A percentile compares a stretch with the other conserved stretches of the same genome.
phyloP scores from a whole-genome alignment of 2,113 vertebrate species.

The Balaenoptera acutorostrata region DNA sequence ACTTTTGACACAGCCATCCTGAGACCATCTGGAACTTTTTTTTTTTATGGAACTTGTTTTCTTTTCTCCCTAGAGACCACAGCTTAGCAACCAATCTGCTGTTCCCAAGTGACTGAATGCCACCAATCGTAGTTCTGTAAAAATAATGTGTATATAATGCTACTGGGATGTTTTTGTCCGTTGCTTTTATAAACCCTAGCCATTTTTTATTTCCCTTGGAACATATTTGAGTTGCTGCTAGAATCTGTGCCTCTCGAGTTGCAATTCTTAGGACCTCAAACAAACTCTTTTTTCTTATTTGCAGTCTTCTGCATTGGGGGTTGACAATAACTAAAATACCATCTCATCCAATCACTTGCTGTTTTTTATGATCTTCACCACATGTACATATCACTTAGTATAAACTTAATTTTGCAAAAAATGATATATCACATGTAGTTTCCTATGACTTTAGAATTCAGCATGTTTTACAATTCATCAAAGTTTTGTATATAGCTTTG shows the following conservation, averaged over 20 bases:
- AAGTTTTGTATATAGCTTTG: not conserved
- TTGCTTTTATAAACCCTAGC: not conserved
- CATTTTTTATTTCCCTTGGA: not conserved
- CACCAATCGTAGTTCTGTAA: not conserved
- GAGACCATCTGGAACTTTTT: not conserved
- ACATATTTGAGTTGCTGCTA: not conserved
- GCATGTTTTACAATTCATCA: not conserved
- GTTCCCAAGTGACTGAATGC: not conserved
- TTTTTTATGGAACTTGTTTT: not conserved
- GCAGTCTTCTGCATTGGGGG: not conserved
- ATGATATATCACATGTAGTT: not conserved
- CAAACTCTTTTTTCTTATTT: not conserved
- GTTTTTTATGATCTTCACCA: not conserved
- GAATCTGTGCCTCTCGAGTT: not conserved
- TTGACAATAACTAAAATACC: not conserved
- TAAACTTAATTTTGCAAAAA: not conserved
- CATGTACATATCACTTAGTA: not conserved
- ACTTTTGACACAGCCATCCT: not conserved
- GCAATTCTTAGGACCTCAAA: not conserved
- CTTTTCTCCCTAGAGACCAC: not conserved
- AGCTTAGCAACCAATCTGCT: not conserved
- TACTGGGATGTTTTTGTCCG: not conserved
- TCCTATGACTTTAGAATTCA: not conserved
- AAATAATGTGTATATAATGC: not conserved
- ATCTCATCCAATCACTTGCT: not conserved